A percentile compares a stretch with the other conserved stretches of the same genome.
phyloP scores from a whole-genome alignment of 2,797 vertebrate genomes.

The Sebastes cheni region DNA sequence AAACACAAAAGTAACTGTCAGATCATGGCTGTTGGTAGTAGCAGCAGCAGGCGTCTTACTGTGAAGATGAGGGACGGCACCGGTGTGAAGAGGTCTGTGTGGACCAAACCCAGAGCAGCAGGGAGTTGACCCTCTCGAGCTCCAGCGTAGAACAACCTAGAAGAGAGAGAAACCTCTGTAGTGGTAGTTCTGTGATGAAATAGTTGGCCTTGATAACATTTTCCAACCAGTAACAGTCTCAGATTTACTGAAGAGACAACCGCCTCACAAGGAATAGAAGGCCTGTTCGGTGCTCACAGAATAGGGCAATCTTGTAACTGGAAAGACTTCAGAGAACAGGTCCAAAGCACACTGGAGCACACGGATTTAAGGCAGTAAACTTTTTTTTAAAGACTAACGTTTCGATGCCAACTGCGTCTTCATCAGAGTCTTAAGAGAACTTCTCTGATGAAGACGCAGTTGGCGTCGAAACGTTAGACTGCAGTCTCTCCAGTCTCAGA shows the following conservation, averaged over 20 bases:
- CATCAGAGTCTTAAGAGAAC: too few species aligned
- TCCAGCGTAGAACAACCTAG: conserved; percentile 82
- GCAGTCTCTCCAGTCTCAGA: neutral
- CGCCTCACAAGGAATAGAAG: too few species aligned
- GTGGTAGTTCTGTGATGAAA: conserved; percentile 5
- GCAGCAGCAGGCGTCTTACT: conserved; percentile 55
- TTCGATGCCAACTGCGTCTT: too few species aligned
- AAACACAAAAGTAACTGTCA: neutral
- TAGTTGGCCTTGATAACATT: neutral
- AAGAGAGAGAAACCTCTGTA: conserved; percentile 2
- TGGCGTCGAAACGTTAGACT: too few species aligned
- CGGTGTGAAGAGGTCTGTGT: conserved; percentile 83
- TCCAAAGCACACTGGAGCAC: too few species aligned
- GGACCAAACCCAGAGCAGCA: conserved; percentile 81
- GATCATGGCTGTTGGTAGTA: neutral
- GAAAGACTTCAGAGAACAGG: too few species aligned
- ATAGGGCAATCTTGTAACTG: too few species aligned
- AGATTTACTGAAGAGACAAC: neutral
- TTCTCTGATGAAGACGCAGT: too few species aligned
- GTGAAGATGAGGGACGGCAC: conserved; percentile 84
- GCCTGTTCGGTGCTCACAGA: too few species aligned
- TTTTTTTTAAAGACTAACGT: too few species aligned
- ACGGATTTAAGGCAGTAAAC: too few species aligned
- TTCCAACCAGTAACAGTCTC: neutral
- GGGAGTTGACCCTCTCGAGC: conserved; percentile 83